These are phyloP conservation scores for Ranitomeya variabilis DNA, from an alignment of 2,113 vertebrate genomes.

Conservation along the genomic window DNA sequence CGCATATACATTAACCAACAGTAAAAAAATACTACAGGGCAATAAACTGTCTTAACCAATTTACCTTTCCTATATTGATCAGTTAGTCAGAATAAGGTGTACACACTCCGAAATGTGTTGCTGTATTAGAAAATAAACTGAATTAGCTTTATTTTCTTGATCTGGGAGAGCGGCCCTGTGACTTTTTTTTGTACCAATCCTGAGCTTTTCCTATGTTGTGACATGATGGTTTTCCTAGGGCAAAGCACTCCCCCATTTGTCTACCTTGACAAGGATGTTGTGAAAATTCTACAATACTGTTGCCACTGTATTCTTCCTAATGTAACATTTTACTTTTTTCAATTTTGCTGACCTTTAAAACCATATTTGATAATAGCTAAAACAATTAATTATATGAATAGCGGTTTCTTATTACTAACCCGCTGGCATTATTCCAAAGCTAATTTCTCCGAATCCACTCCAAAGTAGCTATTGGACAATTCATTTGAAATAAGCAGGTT, in stretches of 20 bases:
- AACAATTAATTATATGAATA: not conserved
- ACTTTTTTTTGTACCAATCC: too few relatives aligned
- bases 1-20: too few relatives aligned
- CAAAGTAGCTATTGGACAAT: not conserved
- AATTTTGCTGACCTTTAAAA: not conserved
- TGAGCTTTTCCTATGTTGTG: not conserved
- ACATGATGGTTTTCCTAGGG: not conserved
- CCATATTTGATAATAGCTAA: constrained; percentile 9
- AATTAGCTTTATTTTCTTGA: too few relatives aligned
- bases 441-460: not conserved
- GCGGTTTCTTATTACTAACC: not conserved
- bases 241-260: not conserved
- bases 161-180: too few relatives aligned
- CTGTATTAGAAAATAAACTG: too few relatives aligned
- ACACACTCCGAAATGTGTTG: too few relatives aligned
- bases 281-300: not conserved
- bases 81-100: too few relatives aligned
- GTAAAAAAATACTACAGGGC: too few relatives aligned
- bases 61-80: too few relatives aligned
- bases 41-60: too few relatives aligned
- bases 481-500: constrained; percentile 20
- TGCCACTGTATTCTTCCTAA: not conserved
- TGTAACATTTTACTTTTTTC: not conserved
- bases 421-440: not conserved
- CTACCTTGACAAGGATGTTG: not conserved